Evolutionary conservation across 1,140 invertebrate genomes (phyloP), one percentile per base, ranked within the genome.

Genomic region (Drosophila lacertosa): DNA sequence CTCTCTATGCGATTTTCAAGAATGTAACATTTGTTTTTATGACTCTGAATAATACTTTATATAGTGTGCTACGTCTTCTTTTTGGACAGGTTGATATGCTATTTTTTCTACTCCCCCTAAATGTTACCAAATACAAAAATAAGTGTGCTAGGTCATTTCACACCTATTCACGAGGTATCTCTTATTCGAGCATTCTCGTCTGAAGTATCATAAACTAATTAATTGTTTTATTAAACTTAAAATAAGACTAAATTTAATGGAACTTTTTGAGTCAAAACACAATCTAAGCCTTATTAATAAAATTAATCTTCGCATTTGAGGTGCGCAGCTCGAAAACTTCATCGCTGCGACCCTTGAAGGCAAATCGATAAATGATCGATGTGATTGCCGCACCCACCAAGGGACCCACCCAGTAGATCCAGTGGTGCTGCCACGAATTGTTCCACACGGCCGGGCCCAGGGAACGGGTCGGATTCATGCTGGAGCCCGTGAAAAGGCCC

Each of bases 351-450:
- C 88, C 82, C 32, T 79, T 82, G 24, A 92, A 95, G 2, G 93
- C 72, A 16, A 92, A 78, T 55, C 93, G 93, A 77, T 96, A 96
- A n/a, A 94, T 67, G 2, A 94, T 68, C 5, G 93, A 92, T 0
- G 94, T 93, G 2, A 94, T 35, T 0, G 92, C 90, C 2, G 92
- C 93, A 0, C 94, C 95, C 2, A 93, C 29, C 40, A 95, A 70
- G 0, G 95, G 95, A 62, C 95, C 95, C 29, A 94, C 92, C 95
- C 95, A 96, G 83, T 96, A 96, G 11, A 97, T 93, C 96, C 96
- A 97, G 66, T 96, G 96, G 58, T 93, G 59, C 0, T 89, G 66
- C 95, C 96, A 98, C 35, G 92, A 91, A 10, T 93, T 93, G 29
- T 94, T 94, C 77, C 96, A 94, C 1, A 97, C 74, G 0, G 95